Conservation (phyloP, 2,888 invertebrate species). For the Drosophila phalerata region DNA sequence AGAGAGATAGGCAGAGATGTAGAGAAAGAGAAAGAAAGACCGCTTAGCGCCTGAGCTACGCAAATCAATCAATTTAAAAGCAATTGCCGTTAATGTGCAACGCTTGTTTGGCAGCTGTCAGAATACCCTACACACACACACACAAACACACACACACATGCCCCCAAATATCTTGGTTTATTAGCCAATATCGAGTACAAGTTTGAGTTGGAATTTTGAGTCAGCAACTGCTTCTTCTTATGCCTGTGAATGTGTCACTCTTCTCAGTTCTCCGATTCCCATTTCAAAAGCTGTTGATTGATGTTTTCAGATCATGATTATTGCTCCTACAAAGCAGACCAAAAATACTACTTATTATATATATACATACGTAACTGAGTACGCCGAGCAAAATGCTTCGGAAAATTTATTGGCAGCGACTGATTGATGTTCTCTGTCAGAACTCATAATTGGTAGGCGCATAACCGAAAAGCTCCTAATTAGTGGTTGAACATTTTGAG, state of each 20-base stretch:
- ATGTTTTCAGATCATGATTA: constrained; percentile 51
- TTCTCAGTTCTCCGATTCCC: neutral
- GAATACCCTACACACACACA: constrained; percentile 26
- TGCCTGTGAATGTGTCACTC: constrained; percentile 24
- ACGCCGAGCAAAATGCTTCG: neutral
- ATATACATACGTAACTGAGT: neutral
- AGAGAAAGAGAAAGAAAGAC: neutral
- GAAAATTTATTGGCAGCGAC: constrained; percentile 36
- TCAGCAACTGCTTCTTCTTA: neutral
- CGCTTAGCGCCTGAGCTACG: constrained; percentile 52
- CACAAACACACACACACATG: constrained; percentile 17
- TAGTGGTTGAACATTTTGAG: constrained; percentile 8
- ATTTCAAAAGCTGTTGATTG: constrained; percentile 43
- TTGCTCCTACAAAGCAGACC: constrained; percentile 25
- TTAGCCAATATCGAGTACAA: constrained; percentile 35
- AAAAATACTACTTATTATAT: constrained; percentile 25
- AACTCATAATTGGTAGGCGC: constrained; percentile 41
- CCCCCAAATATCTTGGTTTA: constrained; percentile 30
- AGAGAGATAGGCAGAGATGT: neutral
- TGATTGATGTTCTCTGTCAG: constrained; percentile 66
- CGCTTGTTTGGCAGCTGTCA: constrained; percentile 78
- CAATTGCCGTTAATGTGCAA: constrained; percentile 79
- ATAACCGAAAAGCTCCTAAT: constrained; percentile 16
- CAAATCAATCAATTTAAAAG: constrained; percentile 80
- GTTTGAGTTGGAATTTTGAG: constrained; percentile 7